phyloP scores from a whole-genome alignment of 2,888 invertebrate species.

The Trachelus troglodyta region DNA sequence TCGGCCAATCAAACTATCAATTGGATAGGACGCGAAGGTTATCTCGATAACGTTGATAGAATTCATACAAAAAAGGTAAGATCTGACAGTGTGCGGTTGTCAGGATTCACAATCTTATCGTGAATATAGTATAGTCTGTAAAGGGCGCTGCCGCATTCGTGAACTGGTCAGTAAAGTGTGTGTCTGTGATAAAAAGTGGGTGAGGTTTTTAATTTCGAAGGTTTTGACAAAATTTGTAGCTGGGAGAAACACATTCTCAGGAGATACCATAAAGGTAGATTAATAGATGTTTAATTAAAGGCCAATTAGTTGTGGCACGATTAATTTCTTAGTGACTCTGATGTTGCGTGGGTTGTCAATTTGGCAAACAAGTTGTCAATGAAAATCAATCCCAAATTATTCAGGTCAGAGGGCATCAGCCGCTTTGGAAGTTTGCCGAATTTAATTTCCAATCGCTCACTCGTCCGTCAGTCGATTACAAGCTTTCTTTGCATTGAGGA shows the following conservation, averaged over 20 bases:
- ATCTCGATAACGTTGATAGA: not conserved
- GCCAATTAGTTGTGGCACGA: not conserved
- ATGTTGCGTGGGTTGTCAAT: constrained; percentile 33
- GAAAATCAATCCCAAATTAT: constrained; percentile 60
- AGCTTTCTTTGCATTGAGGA: not conserved
- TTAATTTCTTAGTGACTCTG: not conserved
- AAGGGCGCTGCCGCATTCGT: constrained; percentile 60
- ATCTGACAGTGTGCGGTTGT: not conserved
- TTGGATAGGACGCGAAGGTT: not conserved
- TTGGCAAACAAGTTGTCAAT: constrained; percentile 58
- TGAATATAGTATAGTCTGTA: constrained; percentile 45
- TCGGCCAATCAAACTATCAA: not conserved
- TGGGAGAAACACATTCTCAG: not conserved
- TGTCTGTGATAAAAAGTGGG: constrained; percentile 46
- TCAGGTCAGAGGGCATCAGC: constrained; percentile 60
- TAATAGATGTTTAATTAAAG: not conserved
- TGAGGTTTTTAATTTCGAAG: constrained; percentile 37
- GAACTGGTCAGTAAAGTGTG: constrained; percentile 47
- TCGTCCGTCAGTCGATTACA: constrained; percentile 18
- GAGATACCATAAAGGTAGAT: not conserved
- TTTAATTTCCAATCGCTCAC: constrained; percentile 44
- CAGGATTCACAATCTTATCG: constrained; percentile 23
- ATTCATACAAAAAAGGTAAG: not conserved
- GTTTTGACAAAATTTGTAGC: constrained; percentile 5
- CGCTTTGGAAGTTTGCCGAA: constrained; percentile 57